Percentiles rank a stretch among this genome's conserved stretches.
These are phyloP conservation scores for Trachelus iudaicus DNA, from an alignment of 2,888 invertebrate species.

Conservation along the genomic window DNA sequence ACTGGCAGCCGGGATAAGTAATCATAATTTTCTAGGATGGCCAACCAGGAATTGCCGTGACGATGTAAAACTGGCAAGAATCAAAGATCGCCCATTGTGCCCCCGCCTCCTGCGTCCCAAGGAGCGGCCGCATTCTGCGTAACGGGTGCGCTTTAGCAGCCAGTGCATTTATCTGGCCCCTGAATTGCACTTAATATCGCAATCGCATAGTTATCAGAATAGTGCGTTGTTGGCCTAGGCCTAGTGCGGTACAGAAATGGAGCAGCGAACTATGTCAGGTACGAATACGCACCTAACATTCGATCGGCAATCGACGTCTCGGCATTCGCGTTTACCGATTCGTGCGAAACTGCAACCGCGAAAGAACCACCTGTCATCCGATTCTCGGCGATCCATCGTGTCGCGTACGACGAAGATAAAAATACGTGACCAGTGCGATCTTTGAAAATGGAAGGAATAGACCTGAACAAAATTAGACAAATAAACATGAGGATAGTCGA, in stretches of 20 bases:
- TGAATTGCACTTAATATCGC: constrained; percentile 33
- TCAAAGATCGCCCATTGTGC: background rate
- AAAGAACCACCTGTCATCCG: background rate
- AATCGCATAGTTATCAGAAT: constrained; percentile 37
- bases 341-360: background rate
- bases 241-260: constrained; percentile 40
- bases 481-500: background rate
- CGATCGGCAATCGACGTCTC: background rate
- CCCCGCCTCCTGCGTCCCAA: background rate
- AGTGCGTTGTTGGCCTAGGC: constrained; percentile 41
- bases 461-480: too few species aligned
- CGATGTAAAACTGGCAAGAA: background rate
- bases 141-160: constrained; percentile 4
- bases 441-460: background rate
- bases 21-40: background rate
- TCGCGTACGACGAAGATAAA: background rate
- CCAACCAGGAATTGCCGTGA: background rate
- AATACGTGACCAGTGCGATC: background rate
- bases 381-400: background rate
- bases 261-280: constrained; percentile 42
- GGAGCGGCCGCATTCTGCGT: constrained; percentile 1
- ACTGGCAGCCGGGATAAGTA: background rate
- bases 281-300: constrained; percentile 14
- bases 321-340: background rate
- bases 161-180: constrained; percentile 31